phyloP scores from a whole-genome alignment of 1,140 invertebrate genomes.

The Reticulitermes speratus region DNA sequence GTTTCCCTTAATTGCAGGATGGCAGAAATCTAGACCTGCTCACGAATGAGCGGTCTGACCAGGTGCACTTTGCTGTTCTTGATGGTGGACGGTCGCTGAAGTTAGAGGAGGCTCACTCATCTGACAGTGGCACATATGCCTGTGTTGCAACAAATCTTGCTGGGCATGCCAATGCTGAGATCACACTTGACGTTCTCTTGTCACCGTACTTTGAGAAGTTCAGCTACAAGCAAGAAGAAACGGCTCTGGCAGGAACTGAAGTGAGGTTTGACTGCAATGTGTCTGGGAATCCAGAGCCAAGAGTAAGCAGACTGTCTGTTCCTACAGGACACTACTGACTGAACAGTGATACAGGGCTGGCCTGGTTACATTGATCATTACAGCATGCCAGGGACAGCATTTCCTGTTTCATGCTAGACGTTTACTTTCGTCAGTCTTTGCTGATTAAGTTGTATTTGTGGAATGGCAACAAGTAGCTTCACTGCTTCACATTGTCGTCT shows the following conservation, averaged over 20 bases:
- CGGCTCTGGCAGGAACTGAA: slow-evolving; percentile 30
- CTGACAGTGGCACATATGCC: slow-evolving; percentile 44
- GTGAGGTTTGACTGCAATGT: slow-evolving; percentile 34
- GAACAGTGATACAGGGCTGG: no score
- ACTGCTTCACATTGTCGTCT: no score
- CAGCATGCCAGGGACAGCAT: no score
- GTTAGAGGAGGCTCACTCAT: slow-evolving; percentile 34
- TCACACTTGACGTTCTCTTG: slow-evolving; percentile 48
- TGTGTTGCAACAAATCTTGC: slow-evolving; percentile 55
- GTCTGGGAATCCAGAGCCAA: slow-evolving; percentile 36
- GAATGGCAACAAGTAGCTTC: no score
- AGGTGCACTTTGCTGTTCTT: slow-evolving; percentile 29
- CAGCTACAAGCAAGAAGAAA: slow-evolving; percentile 3
- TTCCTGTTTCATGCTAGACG: no score
- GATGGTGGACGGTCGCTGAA: slow-evolving; percentile 32
- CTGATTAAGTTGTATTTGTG: no score
- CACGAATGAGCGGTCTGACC: slow-evolving; percentile 8
- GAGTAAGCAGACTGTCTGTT: slow-evolving; percentile 29
- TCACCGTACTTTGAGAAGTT: slow-evolving; percentile 33
- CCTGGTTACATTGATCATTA: no score
- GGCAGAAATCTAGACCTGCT: slow-evolving; percentile 31
- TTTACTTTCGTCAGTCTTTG: no score
- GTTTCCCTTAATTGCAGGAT: slow-evolving; percentile 31
- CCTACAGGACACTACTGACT: no score
- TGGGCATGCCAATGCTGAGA: slow-evolving; percentile 50